Base-by-base conservation (phyloP, 2,888 invertebrate genomes). In the Eupelmus urozonus region DNA sequence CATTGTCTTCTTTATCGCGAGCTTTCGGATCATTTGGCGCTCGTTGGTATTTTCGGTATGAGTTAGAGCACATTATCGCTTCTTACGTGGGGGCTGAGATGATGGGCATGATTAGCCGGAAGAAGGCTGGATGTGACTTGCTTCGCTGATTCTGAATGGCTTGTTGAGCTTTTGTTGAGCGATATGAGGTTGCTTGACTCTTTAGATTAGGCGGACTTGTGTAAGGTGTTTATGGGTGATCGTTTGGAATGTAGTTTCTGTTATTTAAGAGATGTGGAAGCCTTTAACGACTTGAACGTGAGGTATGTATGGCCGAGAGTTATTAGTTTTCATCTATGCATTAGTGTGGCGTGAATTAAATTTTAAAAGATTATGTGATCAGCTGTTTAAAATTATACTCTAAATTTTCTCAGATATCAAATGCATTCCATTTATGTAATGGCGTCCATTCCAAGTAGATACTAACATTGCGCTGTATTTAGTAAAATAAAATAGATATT, bases 1-100 rank as follows among this genome's bases (percentile, higher is more conserved):
- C 65, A 25, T 65, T 71, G 53, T 71, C 60, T 57, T 40, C 25
- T 27, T 67, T 53, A 67, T 51, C 45, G 65, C 29, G 25, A 18
- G 25, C 57, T 70, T 67, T 25, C 49, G 34, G 65, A 70, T 70
- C 70, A 34, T 40, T 76, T 55, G 71, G 34, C 45, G 49, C 23
- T 45, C 34, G 16, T 18, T 27, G 45, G 55, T 13, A 51, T 34
- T 25, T 27, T 49, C 45, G 49, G 13, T n/a, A 16, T 1, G 4
- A 60, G 53, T 67, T 53, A 23, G 60, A 34, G 5, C 29, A 49
- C 45, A 69, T 62, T 66, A 75, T 62, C 42, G 45, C 45, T 53
- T 60, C 69, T 76, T 69, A 69, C 62, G 23, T 16, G 27, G 20
- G 1, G 0, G 16, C 7, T 11, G 25, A n/a, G n/a, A 29, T 42